Evolutionary conservation across 1,140 invertebrate species (phyloP), one percentile per base, ranked within the genome.

Genomic region (Tetranychus urticae): DNA sequence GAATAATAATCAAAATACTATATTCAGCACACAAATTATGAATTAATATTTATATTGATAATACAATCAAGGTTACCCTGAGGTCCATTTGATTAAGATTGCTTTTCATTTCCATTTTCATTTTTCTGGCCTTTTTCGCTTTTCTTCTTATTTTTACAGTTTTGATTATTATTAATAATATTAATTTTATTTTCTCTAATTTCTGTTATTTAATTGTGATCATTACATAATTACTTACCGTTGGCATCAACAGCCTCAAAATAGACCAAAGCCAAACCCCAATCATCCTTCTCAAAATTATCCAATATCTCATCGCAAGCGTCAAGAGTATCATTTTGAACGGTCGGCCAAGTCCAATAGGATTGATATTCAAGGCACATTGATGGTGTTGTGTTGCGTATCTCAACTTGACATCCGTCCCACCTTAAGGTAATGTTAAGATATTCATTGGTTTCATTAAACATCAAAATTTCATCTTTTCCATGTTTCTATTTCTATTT

Each of bases 391-490:
- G 60, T 54, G 3, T 65, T 67, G 7, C 59, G 36, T n/a, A 71
- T 71, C n/a, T 56, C 57, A 31, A 71, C 68, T 57, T 72, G 67
- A 66, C 71, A 72, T 8, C 70, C 71, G 6, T 68, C 67, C 70
- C 71, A 72, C 58, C 58, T 59, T 31, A 56, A 52, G n/a, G 50
- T 8, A 47, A 47, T 8, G 13, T 47, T 8, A 47, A 14, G 46
- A n/a, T 14, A 47, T 2, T 47, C 23, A 8, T 47, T n/a, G 2
- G 23, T 47, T 46, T 46, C 45, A 46, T 2, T 12, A 47, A 3
- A 23, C 23, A 23, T 23, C 0, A 23, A 23, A 23, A 0, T 23
- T 23, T 23, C 23, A 23, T 23, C 23, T 23, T 23, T 23, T 23
- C 23, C 23, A 23, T 23, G 23, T 23, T 23, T 23, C 23, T 3